A percentile compares a stretch with the other conserved stretches of the same genome.
These are phyloP conservation scores for Ictidomys tridecemlineatus DNA, from an alignment of 2,113 vertebrate species.

Conservation along the genomic window DNA sequence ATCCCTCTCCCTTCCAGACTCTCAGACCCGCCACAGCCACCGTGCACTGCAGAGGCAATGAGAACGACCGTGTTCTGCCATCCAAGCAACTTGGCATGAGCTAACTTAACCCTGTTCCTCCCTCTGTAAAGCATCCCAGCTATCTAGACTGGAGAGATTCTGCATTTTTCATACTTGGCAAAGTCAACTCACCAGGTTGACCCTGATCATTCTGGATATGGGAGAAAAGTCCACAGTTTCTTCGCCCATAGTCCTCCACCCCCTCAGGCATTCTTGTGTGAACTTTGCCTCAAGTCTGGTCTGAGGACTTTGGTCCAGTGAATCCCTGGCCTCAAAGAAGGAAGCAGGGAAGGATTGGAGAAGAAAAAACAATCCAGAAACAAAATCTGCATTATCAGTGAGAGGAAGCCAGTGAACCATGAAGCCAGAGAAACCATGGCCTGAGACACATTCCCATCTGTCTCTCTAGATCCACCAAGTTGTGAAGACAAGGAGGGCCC, in stretches of 20 bases:
- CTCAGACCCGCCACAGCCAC: background rate
- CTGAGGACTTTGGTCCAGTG: background rate
- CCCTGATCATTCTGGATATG: background rate
- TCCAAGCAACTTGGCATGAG: background rate
- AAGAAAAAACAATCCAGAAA: background rate
- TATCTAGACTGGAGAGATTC: background rate
- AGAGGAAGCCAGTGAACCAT: background rate
- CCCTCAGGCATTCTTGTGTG: background rate
- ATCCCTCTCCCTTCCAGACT: background rate
- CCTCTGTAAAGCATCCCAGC: background rate
- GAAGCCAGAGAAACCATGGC: background rate
- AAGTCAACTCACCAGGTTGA: background rate
- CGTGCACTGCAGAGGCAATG: background rate
- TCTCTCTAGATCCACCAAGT: background rate
- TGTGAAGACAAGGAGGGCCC: background rate
- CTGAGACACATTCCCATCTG: background rate
- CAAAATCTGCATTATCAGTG: background rate
- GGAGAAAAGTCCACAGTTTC: background rate
- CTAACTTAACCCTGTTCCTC: background rate
- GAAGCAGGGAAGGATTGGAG: background rate
- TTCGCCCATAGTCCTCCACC: rapidly evolving
- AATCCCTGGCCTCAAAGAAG: background rate
- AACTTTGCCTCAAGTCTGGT: background rate
- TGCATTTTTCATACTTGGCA: background rate
- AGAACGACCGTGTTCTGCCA: background rate